These are phyloP conservation scores for Galaxias olidus DNA, from an alignment of 2,797 vertebrate genomes.

Conservation along the genomic window DNA sequence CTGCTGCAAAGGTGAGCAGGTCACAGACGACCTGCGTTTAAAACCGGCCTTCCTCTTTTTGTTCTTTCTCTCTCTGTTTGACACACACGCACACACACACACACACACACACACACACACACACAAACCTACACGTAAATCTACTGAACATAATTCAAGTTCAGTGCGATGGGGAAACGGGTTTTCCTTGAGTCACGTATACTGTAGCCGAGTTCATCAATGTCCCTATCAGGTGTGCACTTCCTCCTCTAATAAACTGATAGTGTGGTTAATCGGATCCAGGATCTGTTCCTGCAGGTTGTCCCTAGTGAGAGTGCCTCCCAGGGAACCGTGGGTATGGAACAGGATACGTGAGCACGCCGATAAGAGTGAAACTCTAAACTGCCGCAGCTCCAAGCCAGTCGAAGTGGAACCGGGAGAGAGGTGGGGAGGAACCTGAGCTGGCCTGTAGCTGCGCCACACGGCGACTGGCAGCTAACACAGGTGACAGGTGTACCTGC, in stretches of 20 bases:
- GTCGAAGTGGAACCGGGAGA: conserved; percentile 40
- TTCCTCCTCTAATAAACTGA: conserved; percentile 48
- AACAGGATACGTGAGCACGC: conserved; percentile 56
- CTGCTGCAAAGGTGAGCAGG: not conserved
- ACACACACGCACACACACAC: not conserved
- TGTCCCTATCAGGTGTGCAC: conserved; percentile 21
- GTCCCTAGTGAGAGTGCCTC: conserved; percentile 13
- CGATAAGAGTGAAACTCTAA: conserved; percentile 73
- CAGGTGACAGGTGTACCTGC: conserved; percentile 47
- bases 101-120: not conserved
- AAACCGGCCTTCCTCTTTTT: no score
- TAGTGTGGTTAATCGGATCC: conserved; percentile 39
- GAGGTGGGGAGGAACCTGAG: conserved; percentile 55
- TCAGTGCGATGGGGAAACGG: no score
- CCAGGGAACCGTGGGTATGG: conserved; percentile 29
- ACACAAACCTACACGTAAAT: not conserved
- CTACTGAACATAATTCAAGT: not conserved
- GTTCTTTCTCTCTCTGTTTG: not conserved
- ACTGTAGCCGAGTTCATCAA: no score
- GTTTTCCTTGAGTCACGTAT: no score
- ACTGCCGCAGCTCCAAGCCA: conserved; percentile 44
- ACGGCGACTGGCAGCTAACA: conserved; percentile 40
- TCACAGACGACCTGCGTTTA: not conserved
- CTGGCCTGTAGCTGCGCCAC: conserved; percentile 45
- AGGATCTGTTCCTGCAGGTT: conserved; percentile 17